A percentile compares a stretch with the other conserved stretches of the same genome.
phyloP scores from a whole-genome alignment of 2,888 invertebrate genomes.

The Nasonovia ribisnigri region DNA sequence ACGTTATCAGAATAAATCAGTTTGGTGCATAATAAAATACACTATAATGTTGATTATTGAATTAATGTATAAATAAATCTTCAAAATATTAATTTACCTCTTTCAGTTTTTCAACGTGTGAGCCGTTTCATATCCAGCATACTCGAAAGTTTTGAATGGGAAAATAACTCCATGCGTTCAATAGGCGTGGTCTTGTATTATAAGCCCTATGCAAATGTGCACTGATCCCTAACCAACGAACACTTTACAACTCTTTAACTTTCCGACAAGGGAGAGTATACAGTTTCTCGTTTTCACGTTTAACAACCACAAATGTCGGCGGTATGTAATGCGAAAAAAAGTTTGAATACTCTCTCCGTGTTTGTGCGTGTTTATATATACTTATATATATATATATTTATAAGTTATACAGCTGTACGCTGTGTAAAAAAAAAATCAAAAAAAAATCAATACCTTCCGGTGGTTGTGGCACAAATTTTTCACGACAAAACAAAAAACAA shows the following conservation, averaged over 20 bases:
- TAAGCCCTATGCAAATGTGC: conserved; percentile 51
- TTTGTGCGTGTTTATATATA: background rate
- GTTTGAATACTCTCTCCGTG: conserved; percentile 13
- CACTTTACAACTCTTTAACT: conserved; percentile 59
- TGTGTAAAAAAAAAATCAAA: conserved; percentile 29
- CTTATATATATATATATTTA: background rate
- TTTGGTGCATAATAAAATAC: background rate
- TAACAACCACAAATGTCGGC: background rate
- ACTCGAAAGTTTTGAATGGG: conserved; percentile 38
- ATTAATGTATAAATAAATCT: background rate
- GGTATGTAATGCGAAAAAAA: background rate
- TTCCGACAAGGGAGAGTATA: conserved; percentile 32
- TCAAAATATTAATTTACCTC: background rate
- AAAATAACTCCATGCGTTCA: conserved; percentile 3
- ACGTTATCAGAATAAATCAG: background rate
- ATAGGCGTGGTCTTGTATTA: background rate
- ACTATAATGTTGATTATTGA: background rate
- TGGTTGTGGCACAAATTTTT: conserved; percentile 21
- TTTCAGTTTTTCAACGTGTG: background rate
- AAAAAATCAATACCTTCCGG: conserved; percentile 42
- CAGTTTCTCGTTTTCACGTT: conserved; percentile 59
- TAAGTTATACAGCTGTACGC: background rate
- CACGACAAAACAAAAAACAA: conserved; percentile 25
- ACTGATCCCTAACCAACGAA: conserved; percentile 52
- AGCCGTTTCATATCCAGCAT: background rate